Evolutionary conservation across 2,113 vertebrate genomes (phyloP), one percentile per base, ranked within the genome.

Genomic region (Pteruthius melanotis): DNA sequence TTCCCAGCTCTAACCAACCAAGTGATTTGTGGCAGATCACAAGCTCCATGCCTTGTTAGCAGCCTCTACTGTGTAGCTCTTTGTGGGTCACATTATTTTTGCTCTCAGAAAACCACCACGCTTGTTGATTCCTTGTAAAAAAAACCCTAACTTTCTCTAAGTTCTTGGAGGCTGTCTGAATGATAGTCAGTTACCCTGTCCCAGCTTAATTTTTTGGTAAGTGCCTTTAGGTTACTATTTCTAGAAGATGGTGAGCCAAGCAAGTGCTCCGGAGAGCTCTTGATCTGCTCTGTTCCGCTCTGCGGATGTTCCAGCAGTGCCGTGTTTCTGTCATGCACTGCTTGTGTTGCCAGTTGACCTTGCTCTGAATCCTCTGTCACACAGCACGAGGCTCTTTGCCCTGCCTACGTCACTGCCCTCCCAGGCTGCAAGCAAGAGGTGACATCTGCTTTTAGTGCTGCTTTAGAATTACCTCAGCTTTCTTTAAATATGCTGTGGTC

Each of bases 401-500:
- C 52, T 33, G 15, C 28, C 18, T 9, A 6, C 1, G 0, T 66
- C 11, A 0, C 30, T 49, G 40, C 22, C 19, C 7, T 59, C 31
- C 54, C 50, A 30, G 59, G 28, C 52, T 88, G 30, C 61, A 70
- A 77, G 68, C 30, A 56, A 44, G 31, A 74, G 11, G 44, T 52
- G 57, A 11, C 22, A 2, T 66, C 68, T 83, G 56, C 79, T 83
- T 59, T 78, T n/a, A 42, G 9, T 30, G 30, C 33, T 64, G 27
- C 40, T 83, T 87, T 37, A 26, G 64, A 56, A 19, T 74, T 80
- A 28, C 68, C 52, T 89, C n/a, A 18, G 21, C 39, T 86, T 78
- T 47, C 63, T 76, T 90, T 74, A 66, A 57, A 31, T 52, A n/a
- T 0, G 0, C 11, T 53, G 54, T 70, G 22, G 18, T 52, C 21